These are phyloP conservation scores for Patella ulyssiponensis DNA, from an alignment of 2,888 invertebrate species.

Conservation along the genomic window DNA sequence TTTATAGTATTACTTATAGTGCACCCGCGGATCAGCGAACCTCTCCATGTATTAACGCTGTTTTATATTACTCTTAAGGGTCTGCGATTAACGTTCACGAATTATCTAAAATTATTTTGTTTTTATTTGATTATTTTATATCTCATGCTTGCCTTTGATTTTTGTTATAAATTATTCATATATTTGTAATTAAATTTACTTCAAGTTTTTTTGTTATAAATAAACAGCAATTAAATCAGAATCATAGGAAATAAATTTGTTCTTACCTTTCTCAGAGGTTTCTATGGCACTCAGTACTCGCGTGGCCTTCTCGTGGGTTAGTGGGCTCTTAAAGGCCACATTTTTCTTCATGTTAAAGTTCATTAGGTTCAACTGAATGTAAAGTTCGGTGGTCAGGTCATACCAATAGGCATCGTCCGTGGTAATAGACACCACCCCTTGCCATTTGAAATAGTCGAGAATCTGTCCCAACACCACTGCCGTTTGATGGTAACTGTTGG, in stretches of 20 bases:
- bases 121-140: no score
- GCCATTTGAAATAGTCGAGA: slow-evolving; percentile 15
- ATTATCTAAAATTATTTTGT: no score
- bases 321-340: neutral
- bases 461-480: neutral
- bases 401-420: slow-evolving; percentile 14
- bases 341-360: slow-evolving; percentile 20
- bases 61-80: no score
- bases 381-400: slow-evolving; percentile 19
- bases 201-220: no score
- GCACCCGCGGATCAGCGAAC: no score
- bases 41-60: no score
- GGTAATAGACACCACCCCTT: slow-evolving; percentile 7
- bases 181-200: no score
- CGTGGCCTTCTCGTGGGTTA: neutral
- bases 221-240: no score
- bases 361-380: slow-evolving; percentile 15
- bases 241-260: neutral
- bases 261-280: neutral
- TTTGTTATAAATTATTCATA: no score
- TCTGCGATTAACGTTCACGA: no score
- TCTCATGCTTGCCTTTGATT: no score
- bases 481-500: slow-evolving; percentile 6
- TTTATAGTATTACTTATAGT: no score
- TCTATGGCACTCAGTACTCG: neutral